Base-by-base conservation (phyloP, 2,888 invertebrate genomes). In the Agonum fuliginosum region DNA sequence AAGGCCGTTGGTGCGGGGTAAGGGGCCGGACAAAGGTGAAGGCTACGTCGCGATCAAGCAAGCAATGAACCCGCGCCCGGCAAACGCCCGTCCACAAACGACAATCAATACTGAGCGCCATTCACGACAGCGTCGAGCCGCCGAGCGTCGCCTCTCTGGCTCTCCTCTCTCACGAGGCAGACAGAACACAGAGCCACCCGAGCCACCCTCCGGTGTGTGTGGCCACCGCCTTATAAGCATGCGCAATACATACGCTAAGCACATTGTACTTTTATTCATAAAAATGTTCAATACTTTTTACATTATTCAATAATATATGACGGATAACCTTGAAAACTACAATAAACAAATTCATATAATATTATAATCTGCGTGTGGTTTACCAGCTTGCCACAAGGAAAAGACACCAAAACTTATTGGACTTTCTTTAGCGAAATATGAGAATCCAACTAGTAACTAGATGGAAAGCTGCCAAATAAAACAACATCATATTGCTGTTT, bases 21-120 rank as follows among this genome's bases (percentile, higher is more conserved):
- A n/a, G 37, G 43, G 14, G 22, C 30, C 54, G 51, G 37, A 20
- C 41, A 79, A 83, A 83, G 83, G 82, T 83, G 81, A 83, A 83
- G 83, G 83, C 82, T 83, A 81, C 79, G 79, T 43, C 62, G 62
- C 74, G 41, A 74, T 62, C 62, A 74, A 74, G 74, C 74, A 74
- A 74, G 74, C 74, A 41, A 58, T 74, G 74, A 74, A 62, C 74
- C 46, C 54, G 54, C 51, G 27, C 27, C 54, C 43, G 43, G 58
- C 62, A 43, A 67, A 74, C 74, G 65, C 51, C 51, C 72, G 71
- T 48, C 54, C 10, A 27, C 62, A 24, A 62, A 62, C 72, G 46
- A 58, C 74, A 74, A 74, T 74, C 74, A 74, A 74, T 74, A 74
- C 74, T 20, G 14, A 37, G 67, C 67, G 67, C 41, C 74, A 74